Base-by-base conservation (phyloP, 1,140 invertebrate genomes). In the Diorhabda carinulata region DNA sequence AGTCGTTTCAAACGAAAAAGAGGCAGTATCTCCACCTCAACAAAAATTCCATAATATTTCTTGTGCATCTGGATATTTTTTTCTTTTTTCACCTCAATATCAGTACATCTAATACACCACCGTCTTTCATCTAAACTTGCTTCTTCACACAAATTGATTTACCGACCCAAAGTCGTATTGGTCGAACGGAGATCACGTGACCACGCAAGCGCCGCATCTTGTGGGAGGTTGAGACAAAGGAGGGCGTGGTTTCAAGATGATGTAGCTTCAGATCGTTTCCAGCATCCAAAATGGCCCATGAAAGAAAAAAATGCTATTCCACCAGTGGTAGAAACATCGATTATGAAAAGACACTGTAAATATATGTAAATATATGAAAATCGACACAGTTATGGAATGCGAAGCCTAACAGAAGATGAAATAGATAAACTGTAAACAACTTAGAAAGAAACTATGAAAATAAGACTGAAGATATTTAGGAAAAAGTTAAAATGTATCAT, bases 61-160 rank as follows among this genome's bases (percentile, higher is more conserved):
- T 60, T 3, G n/a, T 3, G n/a, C 25, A 25, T 60, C 25, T 25
- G 5, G 58, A 6, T 60, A n/a, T 42, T 8, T 47, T 58, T 52
- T 58, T 60, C 10, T 47, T 56, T 9, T 62, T 60, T 57, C 52
- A 57, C 58, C 61, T 25, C 61, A 25, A 56, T 43, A 57, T 59
- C 70, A 57, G 44, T 66, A 52, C 42, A 64, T 44, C 58, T 66
- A 69, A 72, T 67, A 61, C 70, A 52, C 60, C 66, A 61, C 65
- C 64, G 65, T 68, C 47, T 70, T 70, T 65, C 25, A 25, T 25
- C 45, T 66, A 66, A 60, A 60, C 67, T 65, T 64, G 60, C 65
- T 25, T 60, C 40, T 62, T 58, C 70, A 69, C 69, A 70, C 68
- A 72, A 77, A 77, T 77, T 77, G 76, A 77, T 77, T 77, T 76